Evolutionary conservation across 2,113 vertebrate species (phyloP).

Genomic region (Proteles cristata): DNA sequence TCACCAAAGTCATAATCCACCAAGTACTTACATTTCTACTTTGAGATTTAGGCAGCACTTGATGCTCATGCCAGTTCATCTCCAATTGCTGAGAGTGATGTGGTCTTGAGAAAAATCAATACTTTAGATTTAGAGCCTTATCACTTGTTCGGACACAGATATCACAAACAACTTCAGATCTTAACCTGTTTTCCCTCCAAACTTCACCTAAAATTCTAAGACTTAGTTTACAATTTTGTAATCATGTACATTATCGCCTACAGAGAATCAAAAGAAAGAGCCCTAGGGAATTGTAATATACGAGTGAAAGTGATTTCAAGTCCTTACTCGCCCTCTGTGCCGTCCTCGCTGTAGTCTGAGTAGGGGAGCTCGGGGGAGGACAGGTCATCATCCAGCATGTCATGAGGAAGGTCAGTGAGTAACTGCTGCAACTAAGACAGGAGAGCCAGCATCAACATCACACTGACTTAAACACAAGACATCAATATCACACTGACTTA

Average conservation of each 20-base stretch:
- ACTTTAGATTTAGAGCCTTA: conserved; percentile 43
- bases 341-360: conserved; percentile 88
- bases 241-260: background rate
- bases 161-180: conserved; percentile 7
- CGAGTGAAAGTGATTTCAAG: background rate
- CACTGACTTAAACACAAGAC: too few relatives aligned
- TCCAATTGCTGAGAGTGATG: conserved; percentile 85
- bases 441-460: background rate
- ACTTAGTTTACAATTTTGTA: background rate
- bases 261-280: conserved; percentile 8
- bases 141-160: conserved; percentile 13
- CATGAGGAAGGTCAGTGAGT: conserved; percentile 97
- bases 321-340: conserved; percentile 88
- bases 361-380: conserved; percentile 89
- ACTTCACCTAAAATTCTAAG: background rate
- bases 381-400: conserved; percentile 96
- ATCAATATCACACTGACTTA: background rate
- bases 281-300: background rate
- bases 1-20: background rate
- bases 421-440: conserved; percentile 93
- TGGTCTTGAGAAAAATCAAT: conserved; percentile 83
- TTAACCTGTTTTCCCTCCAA: conserved; percentile 14
- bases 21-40: conserved; percentile 83
- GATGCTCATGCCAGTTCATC: conserved; percentile 85
- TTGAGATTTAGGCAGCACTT: conserved; percentile 81